Conservation (phyloP, 2,113 vertebrate genomes). For the Campylomormyrus tamandua region DNA sequence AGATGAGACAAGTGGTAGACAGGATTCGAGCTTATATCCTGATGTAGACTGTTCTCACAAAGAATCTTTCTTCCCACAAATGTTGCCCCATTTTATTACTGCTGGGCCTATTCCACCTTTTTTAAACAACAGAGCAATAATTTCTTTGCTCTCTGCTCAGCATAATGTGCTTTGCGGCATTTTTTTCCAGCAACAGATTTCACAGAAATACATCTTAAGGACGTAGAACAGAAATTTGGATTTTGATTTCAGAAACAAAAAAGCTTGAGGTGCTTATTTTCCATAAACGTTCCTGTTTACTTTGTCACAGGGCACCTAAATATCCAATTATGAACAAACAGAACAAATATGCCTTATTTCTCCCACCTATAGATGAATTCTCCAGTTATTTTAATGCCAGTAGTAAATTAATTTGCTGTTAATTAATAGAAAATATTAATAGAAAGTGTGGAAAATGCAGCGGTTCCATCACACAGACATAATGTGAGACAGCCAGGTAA, state of each 20-base stretch:
- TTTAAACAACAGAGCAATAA: neutral
- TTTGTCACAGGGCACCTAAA: neutral
- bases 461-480: neutral
- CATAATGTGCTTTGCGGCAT: neutral
- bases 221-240: neutral
- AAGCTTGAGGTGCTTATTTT: neutral
- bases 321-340: neutral
- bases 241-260: neutral
- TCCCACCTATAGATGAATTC: neutral
- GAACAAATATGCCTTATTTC: neutral
- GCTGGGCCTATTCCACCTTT: neutral
- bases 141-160: neutral
- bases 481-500: neutral
- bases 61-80: constrained; percentile 44
- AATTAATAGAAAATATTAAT: neutral
- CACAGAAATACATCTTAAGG: neutral
- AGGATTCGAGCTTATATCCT: constrained; percentile 29
- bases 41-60: constrained; percentile 38
- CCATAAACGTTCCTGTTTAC: neutral
- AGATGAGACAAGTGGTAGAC: constrained; percentile 31
- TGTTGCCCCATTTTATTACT: neutral
- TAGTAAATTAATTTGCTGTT: neutral
- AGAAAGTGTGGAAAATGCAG: neutral
- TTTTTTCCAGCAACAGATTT: neutral
- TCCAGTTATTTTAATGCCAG: neutral